These are phyloP conservation scores for Cirrhinus molitorella DNA, from an alignment of 2,797 vertebrate species.

Conservation along the genomic window DNA sequence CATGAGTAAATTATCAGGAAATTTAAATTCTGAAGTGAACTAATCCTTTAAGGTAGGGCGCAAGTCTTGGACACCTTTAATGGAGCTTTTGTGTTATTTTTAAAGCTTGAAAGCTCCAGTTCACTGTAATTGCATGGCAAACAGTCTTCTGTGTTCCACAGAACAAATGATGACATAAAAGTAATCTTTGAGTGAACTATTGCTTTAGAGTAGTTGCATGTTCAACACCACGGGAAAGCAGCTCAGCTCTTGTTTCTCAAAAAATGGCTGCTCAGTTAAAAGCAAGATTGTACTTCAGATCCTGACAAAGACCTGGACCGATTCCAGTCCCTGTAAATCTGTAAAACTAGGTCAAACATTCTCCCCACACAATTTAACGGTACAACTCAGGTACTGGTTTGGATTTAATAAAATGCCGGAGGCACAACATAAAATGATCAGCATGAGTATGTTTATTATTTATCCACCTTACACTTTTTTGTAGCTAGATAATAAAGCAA, in stretches of 20 bases:
- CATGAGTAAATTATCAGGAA: too few relatives aligned
- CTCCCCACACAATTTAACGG: background rate
- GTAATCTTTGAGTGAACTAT: background rate
- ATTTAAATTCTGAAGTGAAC: too few relatives aligned
- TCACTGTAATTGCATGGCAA: background rate
- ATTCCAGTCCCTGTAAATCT: constrained; percentile 27
- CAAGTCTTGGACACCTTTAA: background rate
- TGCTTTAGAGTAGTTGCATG: background rate
- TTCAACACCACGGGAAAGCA: background rate
- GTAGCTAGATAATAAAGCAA: constrained; percentile 51
- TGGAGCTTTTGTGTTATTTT: background rate
- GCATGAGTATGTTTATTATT: constrained; percentile 18
- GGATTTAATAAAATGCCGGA: constrained; percentile 1
- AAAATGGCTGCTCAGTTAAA: constrained; percentile 13
- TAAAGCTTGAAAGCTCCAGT: background rate
- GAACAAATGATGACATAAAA: background rate
- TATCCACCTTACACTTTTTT: constrained; percentile 30
- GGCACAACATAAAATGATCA: constrained; percentile 18
- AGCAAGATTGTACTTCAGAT: constrained; percentile 12
- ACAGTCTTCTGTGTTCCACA: background rate
- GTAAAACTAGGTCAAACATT: constrained; percentile 40
- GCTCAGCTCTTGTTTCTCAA: constrained; percentile 6
- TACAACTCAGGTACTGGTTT: constrained; percentile 17
- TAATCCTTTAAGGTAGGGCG: background rate
- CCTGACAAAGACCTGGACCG: constrained; percentile 38